Evolutionary conservation across 1,140 invertebrate genomes (phyloP).

Genomic region (Gryon sp.): DNA sequence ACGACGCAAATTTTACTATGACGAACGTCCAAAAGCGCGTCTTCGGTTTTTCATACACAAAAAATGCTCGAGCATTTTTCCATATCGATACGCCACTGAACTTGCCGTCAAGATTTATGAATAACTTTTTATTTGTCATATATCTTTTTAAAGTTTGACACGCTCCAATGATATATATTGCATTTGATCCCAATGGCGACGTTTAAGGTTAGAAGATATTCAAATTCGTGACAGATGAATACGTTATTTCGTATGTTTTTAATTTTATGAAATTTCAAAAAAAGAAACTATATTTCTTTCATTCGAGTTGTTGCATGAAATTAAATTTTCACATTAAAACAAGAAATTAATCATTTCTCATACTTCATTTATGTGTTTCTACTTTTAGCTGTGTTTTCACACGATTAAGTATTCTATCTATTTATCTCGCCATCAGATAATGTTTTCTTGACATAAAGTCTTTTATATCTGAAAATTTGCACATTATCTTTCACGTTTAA

Average conservation of each 20-base stretch:
- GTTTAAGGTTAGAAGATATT: conserved; percentile 27
- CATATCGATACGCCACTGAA: conserved; percentile 19
- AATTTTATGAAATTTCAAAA: conserved; percentile 34
- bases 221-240: conserved; percentile 19
- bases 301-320: too few species aligned
- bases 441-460: too few species aligned
- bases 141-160: conserved; percentile 15
- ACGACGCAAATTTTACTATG: conserved; percentile 33
- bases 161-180: conserved; percentile 36
- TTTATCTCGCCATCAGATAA: too few species aligned
- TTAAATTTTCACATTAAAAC: too few species aligned
- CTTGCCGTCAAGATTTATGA: conserved; percentile 37
- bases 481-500: too few species aligned
- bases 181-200: conserved; percentile 5
- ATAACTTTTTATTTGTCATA: conserved; percentile 38
- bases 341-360: too few species aligned
- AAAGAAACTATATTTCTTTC: too few species aligned
- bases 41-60: not conserved
- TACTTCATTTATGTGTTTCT: too few species aligned
- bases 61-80: conserved; percentile 11
- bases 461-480: too few species aligned
- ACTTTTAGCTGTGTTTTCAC: too few species aligned
- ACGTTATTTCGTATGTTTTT: too few species aligned
- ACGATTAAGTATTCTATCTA: too few species aligned
- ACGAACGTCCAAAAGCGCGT: conserved; percentile 28